Evolutionary conservation across 1,140 invertebrate species (phyloP).

Genomic region (Danaus plexippus): DNA sequence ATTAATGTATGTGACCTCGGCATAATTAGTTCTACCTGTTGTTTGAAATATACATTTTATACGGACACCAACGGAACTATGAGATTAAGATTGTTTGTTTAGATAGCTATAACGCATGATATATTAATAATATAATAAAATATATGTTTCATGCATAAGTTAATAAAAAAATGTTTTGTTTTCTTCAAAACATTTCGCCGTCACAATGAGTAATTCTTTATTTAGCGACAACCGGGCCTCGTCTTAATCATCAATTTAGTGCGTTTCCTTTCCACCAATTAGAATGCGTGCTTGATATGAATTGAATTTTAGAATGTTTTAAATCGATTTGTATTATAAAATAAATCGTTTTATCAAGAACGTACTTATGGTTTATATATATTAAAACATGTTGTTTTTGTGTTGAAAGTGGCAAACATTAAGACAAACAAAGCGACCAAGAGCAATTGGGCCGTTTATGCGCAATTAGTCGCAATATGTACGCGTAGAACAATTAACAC

Average conservation of each 20-base stretch:
- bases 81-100: too few relatives aligned
- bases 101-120: too few relatives aligned
- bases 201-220: too few relatives aligned
- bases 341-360: neutral
- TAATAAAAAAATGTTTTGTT: too few relatives aligned
- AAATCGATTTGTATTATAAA: too few relatives aligned
- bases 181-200: too few relatives aligned
- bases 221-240: neutral
- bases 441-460: slow-evolving; percentile 7
- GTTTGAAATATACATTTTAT: slow-evolving; percentile 10
- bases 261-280: slow-evolving; percentile 64
- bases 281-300: slow-evolving; percentile 36
- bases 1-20: slow-evolving; percentile 31
- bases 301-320: too few relatives aligned
- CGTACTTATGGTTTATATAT: neutral
- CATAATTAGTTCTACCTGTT: slow-evolving; percentile 21
- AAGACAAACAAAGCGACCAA: slow-evolving; percentile 1
- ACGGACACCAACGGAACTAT: too few relatives aligned
- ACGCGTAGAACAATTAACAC: slow-evolving; percentile 47
- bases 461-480: slow-evolving; percentile 19
- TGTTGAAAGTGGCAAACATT: neutral
- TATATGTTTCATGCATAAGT: too few relatives aligned
- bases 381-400: neutral
- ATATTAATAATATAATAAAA: too few relatives aligned
- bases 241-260: slow-evolving; percentile 63